Evolutionary conservation across 2,797 vertebrate species (phyloP), one percentile per base, ranked within the genome.

Genomic region (Sciaenops ocellatus): DNA sequence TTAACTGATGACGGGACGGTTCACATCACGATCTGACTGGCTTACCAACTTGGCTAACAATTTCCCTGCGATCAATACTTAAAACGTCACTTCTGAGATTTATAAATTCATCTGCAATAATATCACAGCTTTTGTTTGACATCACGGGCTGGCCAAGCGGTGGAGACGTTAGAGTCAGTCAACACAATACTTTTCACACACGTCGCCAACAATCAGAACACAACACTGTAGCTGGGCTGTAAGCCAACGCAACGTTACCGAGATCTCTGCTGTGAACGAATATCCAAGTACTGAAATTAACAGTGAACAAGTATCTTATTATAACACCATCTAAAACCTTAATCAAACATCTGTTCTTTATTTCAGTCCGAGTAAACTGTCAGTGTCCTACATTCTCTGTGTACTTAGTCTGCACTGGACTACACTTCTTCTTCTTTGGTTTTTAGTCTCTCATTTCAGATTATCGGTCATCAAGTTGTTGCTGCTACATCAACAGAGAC

Each of bases 81-180:
- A 6, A 6, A 22, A 44, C 20, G 30, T 57, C 24, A 54, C 52
- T 68, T 56, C 65, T 71, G n/a, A 52, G 38, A 70, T 52, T 78
- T 55, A 44, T 15, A 59, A 52, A 56, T 63, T 65, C 28, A 76
- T 77, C 55, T 77, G 34, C 57, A 60, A 75, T 38, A 8, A 74
- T 24, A 62, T 42, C 47, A 79, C 51, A 67, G 61, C 30, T 26
- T 64, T 54, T 24, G 5, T 22, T 34, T 56, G 67, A 71, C 30
- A 20, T 60, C 42, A 30, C 41, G 11, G 20, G 11, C 12, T 34
- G 62, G 3, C 26, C 38, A 52, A 41, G 24, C 48, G 66, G 34
- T 54, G 52, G 34, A 66, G 54, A 41, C 24, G 18, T 71, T 16
- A 64, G 5, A n/a, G 4, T 34, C 34, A 50, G 34, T 44, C 20